These are phyloP conservation scores for Psilopogon haemacephalus DNA, from an alignment of 2,113 vertebrate genomes.

Conservation along the genomic window DNA sequence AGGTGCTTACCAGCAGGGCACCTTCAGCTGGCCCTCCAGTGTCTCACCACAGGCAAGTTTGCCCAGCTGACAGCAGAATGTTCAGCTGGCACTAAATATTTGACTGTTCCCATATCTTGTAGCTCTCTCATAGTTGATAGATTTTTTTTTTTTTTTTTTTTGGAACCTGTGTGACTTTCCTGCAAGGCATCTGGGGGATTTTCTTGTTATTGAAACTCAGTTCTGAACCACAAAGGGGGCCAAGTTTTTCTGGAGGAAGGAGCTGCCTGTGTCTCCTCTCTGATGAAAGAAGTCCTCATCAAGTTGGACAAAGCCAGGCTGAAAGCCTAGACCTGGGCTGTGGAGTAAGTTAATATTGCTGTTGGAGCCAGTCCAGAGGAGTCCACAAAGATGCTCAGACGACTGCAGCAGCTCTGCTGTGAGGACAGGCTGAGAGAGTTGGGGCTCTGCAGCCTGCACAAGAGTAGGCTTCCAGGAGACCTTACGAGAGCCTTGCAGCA, in stretches of 20 bases:
- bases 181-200: not conserved
- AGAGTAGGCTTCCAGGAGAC: too few relatives aligned
- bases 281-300: not conserved
- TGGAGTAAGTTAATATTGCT: accelerated
- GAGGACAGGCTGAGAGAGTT: too few relatives aligned
- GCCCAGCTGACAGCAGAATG: not conserved
- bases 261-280: not conserved
- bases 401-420: too few relatives aligned
- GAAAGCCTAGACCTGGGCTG: not conserved
- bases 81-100: not conserved
- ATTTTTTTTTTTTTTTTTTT: too few relatives aligned
- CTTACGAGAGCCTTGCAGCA: too few relatives aligned
- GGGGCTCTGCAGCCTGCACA: too few relatives aligned
- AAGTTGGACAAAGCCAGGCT: not conserved
- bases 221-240: not conserved
- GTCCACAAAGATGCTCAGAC: too few relatives aligned
- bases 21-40: too few relatives aligned
- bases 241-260: not conserved
- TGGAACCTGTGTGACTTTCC: not conserved
- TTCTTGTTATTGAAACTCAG: not conserved
- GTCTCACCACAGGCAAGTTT: not conserved
- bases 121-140: too few relatives aligned
- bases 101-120: not conserved
- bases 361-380: too few relatives aligned
- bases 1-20: too few relatives aligned